Evolutionary conservation across 2,888 invertebrate genomes (phyloP).

Genomic region (Agelastica alni): DNA sequence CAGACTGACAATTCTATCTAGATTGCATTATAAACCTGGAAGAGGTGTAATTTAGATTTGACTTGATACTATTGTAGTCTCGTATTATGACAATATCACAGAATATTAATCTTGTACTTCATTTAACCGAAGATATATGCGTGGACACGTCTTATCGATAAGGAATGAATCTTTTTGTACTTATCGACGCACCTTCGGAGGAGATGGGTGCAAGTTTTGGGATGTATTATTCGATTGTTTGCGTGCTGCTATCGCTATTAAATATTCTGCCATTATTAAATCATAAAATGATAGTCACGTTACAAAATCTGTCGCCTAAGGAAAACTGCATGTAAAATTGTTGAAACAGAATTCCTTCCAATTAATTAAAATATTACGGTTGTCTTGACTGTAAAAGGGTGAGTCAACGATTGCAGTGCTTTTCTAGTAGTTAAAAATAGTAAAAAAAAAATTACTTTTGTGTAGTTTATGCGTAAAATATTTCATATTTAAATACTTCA

Average conservation of each 20-base stretch:
- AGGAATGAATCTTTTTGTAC: slow-evolving; percentile 9
- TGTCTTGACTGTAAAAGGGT: too few relatives aligned
- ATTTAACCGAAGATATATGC: slow-evolving; percentile 13
- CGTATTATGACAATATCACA: slow-evolving; percentile 20
- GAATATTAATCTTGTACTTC: slow-evolving; percentile 17
- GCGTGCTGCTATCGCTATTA: background rate
- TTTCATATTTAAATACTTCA: too few relatives aligned
- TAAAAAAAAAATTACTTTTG: too few relatives aligned
- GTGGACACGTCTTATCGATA: slow-evolving; percentile 19
- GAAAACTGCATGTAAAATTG: too few relatives aligned
- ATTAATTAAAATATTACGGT: too few relatives aligned
- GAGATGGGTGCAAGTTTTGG: background rate
- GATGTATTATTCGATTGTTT: background rate
- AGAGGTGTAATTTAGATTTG: slow-evolving; percentile 26
- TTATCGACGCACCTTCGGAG: slow-evolving; percentile 19
- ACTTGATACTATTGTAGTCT: slow-evolving; percentile 18
- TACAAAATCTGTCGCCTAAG: too few relatives aligned
- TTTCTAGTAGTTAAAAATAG: too few relatives aligned
- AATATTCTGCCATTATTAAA: too few relatives aligned
- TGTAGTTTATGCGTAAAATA: too few relatives aligned
- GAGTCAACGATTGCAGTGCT: too few relatives aligned
- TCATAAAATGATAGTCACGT: too few relatives aligned
- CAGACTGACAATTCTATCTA: slow-evolving; percentile 2
- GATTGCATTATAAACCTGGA: slow-evolving; percentile 7
- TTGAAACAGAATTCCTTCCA: too few relatives aligned